phyloP scores from a whole-genome alignment of 2,888 invertebrate genomes.

The Philonicus albiceps region DNA sequence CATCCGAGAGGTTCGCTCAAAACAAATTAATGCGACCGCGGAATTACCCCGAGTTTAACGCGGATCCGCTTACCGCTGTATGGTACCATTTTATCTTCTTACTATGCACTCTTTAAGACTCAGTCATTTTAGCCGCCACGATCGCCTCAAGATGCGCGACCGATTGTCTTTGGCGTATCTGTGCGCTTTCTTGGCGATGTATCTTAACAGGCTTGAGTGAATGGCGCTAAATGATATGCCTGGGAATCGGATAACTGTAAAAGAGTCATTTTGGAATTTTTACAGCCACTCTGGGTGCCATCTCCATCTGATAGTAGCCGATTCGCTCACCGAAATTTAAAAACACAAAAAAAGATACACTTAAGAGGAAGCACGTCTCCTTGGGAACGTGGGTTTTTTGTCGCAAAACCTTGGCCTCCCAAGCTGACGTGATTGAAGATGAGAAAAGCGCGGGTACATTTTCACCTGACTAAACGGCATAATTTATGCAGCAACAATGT shows the following conservation, averaged over 20 bases:
- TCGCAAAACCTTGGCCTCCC: slow-evolving; percentile 21
- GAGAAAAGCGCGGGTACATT: background rate
- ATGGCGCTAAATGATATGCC: slow-evolving; percentile 21
- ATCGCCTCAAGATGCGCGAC: background rate
- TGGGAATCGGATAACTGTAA: slow-evolving; percentile 25
- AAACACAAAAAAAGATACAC: background rate
- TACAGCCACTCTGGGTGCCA: background rate
- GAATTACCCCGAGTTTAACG: background rate
- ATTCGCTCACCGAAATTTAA: background rate
- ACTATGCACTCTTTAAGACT: background rate
- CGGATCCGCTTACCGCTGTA: background rate
- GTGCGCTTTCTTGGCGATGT: background rate
- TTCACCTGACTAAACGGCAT: background rate
- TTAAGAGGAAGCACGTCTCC: background rate
- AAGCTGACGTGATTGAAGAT: background rate
- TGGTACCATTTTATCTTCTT: background rate
- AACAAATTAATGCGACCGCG: background rate
- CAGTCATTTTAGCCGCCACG: background rate
- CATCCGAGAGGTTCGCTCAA: background rate
- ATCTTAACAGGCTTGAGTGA: background rate
- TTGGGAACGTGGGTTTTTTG: background rate
- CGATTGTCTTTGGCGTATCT: slow-evolving; percentile 12
- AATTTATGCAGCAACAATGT: slow-evolving; percentile 18
- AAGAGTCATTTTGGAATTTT: background rate
- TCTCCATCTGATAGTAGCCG: background rate